Percentiles rank a stretch among this genome's conserved stretches.
Conservation (phyloP, 2,888 invertebrate genomes). For the Ochropacha duplaris region DNA sequence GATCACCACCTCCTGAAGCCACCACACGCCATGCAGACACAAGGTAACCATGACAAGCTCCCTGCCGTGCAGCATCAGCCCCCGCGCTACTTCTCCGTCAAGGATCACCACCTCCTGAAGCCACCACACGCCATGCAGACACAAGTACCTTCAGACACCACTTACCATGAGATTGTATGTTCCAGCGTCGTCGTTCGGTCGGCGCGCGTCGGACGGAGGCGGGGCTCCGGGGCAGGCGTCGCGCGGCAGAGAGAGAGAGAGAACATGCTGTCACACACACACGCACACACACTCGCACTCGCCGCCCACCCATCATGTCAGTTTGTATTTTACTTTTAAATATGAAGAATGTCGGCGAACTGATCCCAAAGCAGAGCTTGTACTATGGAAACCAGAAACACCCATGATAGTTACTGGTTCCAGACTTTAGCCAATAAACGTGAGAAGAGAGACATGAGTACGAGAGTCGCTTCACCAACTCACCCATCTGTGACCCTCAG, state of each 20-base stretch:
- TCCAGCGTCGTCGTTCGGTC: slow-evolving; percentile 90
- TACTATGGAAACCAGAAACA: too few relatives aligned
- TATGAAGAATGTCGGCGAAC: too few relatives aligned
- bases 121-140: slow-evolving; percentile 83
- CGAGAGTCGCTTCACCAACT: too few relatives aligned
- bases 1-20: slow-evolving; percentile 97
- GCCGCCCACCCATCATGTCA: slow-evolving; percentile 67
- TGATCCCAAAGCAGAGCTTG: too few relatives aligned
- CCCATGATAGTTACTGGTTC: too few relatives aligned
- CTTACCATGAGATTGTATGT: not conserved
- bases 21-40: slow-evolving; percentile 68
- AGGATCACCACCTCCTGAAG: slow-evolving; percentile 96
- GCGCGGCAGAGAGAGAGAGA: slow-evolving; percentile 58
- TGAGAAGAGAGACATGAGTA: too few relatives aligned
- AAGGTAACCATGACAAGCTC: not conserved
- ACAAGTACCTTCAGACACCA: not conserved
- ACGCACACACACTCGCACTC: not conserved
- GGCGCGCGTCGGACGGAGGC: slow-evolving; percentile 97
- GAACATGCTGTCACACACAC: slow-evolving; percentile 66
- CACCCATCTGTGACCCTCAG: too few relatives aligned
- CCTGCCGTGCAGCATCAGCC: too few relatives aligned
- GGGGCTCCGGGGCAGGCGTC: slow-evolving; percentile 89
- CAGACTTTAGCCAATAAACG: too few relatives aligned
- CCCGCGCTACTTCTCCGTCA: slow-evolving; percentile 88
- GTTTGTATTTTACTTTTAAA: not conserved